Base-by-base conservation (phyloP, 2,113 vertebrate species). In the Hiodon alosoides region DNA sequence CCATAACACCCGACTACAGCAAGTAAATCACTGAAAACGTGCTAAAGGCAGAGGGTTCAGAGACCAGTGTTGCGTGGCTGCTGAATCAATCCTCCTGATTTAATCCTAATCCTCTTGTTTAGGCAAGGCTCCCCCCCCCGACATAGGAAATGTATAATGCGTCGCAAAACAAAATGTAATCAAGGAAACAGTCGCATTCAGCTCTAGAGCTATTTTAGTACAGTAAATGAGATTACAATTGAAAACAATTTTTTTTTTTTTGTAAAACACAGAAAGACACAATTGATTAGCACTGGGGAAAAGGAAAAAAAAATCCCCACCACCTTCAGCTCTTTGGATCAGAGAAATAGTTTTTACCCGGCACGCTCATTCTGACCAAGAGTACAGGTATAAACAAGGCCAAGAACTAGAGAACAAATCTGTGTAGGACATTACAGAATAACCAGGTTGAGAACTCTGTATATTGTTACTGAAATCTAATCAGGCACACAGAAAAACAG, bases 41-140 rank as follows among this genome's bases (percentile, higher is more conserved):
- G 68, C 73, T 59, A 62, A 51, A 67, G 14, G 31, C 48, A 3
- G 16, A 67, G 62, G 17, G 17, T 17, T 17, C 47, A 31, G 17
- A 65, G 17, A 65, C 31, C 75, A 68, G 75, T 76, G 62, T 31
- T 31, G 69, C 31, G 66, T 77, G 52, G 75, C 17, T 11, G 10
- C 46, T 51, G 61, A 67, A 67, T 51, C 57, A 79, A 72, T 76
- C 82, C 79, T 81, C 80, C 77, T 76, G 69, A 74, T 84, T 79
- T 87, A 88, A 87, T 89, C 88, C 84, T 86, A 87, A 88, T 89
- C 85, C 84, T 60, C 6, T 78, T 31, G 46, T 9, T 78, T 80
- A 67, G 79, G 78, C 84, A 73, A 76, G 31, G 1, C 31, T 2
- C 31, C 31, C 31, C 31, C 31, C 31, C 31, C 67, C 81, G 81